A percentile compares a stretch with the other conserved stretches of the same genome.
phyloP scores from a whole-genome alignment of 1,140 invertebrate species.

The Orussus abietinus region DNA sequence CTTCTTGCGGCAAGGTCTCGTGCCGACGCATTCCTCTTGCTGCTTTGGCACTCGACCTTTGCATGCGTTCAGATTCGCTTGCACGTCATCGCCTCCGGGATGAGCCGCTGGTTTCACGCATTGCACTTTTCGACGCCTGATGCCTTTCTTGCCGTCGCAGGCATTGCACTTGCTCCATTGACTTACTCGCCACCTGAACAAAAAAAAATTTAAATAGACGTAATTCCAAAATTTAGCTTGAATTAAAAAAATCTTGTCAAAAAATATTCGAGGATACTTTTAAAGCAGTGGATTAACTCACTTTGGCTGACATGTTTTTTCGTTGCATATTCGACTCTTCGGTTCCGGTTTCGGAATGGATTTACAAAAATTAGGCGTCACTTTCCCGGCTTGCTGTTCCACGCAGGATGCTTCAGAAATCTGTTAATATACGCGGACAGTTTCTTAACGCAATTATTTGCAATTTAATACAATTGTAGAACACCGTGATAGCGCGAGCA shows the following conservation, averaged over 20 bases:
- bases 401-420: slow-evolving; percentile 45
- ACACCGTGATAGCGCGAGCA: no score
- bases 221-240: slow-evolving; percentile 9
- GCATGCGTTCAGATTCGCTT: slow-evolving; percentile 47
- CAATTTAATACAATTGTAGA: slow-evolving; percentile 1
- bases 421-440: slow-evolving; percentile 19
- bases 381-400: slow-evolving; percentile 48
- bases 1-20: slow-evolving; percentile 40
- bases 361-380: slow-evolving; percentile 46
- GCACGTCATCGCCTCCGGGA: slow-evolving; percentile 44
- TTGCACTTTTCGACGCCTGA: slow-evolving; percentile 44
- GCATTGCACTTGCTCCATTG: slow-evolving; percentile 53
- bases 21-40: slow-evolving; percentile 35
- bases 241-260: slow-evolving; percentile 3
- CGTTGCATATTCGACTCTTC: slow-evolving; percentile 46
- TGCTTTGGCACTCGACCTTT: slow-evolving; percentile 35
- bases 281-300: slow-evolving; percentile 20
- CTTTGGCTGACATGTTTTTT: slow-evolving; percentile 47
- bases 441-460: neutral
- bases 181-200: slow-evolving; percentile 51
- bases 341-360: slow-evolving; percentile 35
- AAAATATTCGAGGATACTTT: neutral
- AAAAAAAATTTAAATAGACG: no score
- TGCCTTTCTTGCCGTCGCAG: slow-evolving; percentile 48
- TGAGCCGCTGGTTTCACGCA: slow-evolving; percentile 46